These are phyloP conservation scores for Pangasius macronema DNA, from an alignment of 2,797 vertebrate species.

Conservation along the genomic window DNA sequence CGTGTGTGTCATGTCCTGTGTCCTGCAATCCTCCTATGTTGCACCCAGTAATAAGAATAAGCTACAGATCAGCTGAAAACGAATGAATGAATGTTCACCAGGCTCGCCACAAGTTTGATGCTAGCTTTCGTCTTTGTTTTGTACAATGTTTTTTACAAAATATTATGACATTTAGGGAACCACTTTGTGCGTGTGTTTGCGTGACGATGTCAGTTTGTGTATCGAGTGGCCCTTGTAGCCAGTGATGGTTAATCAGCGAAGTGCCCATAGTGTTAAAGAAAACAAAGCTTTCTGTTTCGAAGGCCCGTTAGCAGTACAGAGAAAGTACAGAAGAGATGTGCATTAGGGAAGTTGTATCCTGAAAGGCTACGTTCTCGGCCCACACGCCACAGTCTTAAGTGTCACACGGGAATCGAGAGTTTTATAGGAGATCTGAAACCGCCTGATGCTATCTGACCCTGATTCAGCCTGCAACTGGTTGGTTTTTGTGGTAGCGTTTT, in stretches of 20 bases:
- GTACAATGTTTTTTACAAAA: neutral
- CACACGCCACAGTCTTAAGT: slow-evolving; percentile 63
- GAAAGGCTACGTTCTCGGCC: slow-evolving; percentile 56
- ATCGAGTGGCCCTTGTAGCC: neutral
- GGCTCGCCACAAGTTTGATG: neutral
- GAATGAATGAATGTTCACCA: neutral
- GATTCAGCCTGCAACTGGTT: slow-evolving; percentile 60
- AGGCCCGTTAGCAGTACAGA: slow-evolving; percentile 2
- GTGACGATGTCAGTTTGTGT: neutral
- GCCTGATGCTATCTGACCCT: slow-evolving; percentile 73
- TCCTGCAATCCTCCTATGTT: no score
- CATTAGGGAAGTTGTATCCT: slow-evolving; percentile 60
- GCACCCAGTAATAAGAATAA: no score
- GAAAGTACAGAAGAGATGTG: slow-evolving; percentile 36
- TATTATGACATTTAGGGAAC: neutral
- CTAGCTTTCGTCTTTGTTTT: neutral
- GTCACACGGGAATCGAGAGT: slow-evolving; percentile 78
- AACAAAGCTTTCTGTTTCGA: slow-evolving; percentile 4
- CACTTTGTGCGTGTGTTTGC: neutral
- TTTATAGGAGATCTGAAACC: slow-evolving; percentile 72
- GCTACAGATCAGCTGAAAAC: neutral
- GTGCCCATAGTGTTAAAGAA: neutral
- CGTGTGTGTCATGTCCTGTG: no score
- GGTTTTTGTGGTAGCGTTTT: slow-evolving; percentile 65
- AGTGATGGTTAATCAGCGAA: neutral